Base-by-base conservation (phyloP, 2,888 invertebrate species). In the Erebia aethiops region DNA sequence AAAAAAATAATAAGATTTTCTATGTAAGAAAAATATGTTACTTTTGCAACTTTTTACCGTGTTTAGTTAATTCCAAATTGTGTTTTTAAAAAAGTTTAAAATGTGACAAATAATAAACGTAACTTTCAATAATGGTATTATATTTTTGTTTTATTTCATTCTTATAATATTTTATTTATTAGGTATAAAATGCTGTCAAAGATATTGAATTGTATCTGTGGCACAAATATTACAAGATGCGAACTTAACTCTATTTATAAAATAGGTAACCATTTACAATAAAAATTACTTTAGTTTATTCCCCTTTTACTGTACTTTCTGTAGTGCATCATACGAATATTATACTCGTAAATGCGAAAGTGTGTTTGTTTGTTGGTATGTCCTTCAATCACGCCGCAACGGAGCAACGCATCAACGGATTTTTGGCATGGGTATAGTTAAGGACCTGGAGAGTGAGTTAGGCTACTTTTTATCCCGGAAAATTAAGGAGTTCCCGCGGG, bases 111-210 rank as follows among this genome's bases (percentile, higher is more conserved):
- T 56, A 56, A 66, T 43, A 66, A 66, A 4, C 14, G 35, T 54
- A 54, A 66, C 14, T 21, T 66, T 21, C 14, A 46, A 21, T 64
- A 52, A 64, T 56, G 18, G 9, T 51, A 51, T 35, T 14, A 43
- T 16, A 43, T 43, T 41, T 54, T 43, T 66, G 21, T 62, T 62
- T 49, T 46, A 62, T 49, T 62, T 62, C 4, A 21, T 14, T 62
- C 46, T 18, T 21, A 46, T 46, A 46, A 21, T 49, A 62, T 46
- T 62, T 60, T 49, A 21, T 49, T 18, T 35, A 35, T 35, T 35
- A 35, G 35, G 35, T 35, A 62, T 62, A 62, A n/a, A 62, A 62
- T 62, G 62, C 21, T 62, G 61, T 61, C 61, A 43, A 61, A 61
- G 61, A 60, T 60, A 60, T 58, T 35, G 10, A 9, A 16, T 11